These are phyloP conservation scores for Elysia chlorotica DNA, from an alignment of 1,140 invertebrate species.

Conservation along the genomic window DNA sequence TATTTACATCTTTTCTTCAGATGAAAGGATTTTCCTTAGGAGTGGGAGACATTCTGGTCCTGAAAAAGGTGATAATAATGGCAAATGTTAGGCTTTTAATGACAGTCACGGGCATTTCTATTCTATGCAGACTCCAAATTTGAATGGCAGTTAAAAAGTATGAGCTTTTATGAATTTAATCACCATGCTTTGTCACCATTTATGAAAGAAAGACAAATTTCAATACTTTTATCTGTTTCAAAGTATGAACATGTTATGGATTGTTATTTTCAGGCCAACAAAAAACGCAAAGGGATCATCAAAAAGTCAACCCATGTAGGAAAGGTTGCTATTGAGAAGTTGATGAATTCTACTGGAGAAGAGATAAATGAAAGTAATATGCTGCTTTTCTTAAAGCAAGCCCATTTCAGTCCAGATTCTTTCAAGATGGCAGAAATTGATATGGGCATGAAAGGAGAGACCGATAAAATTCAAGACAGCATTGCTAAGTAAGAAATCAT, in stretches of 20 bases:
- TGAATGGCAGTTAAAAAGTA: no score
- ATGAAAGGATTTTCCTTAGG: constrained; percentile 92
- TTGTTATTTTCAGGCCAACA: constrained; percentile 11
- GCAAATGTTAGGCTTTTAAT: no score
- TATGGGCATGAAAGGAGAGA: constrained; percentile 79
- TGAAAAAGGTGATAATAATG: constrained; percentile 66
- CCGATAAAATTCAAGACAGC: constrained; percentile 86
- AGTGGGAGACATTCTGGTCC: constrained; percentile 90
- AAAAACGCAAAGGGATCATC: constrained; percentile 69
- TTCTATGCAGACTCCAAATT: no score
- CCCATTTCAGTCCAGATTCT: constrained; percentile 71
- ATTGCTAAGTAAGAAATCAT: constrained; percentile 83
- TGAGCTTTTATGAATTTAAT: no score
- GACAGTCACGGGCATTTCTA: no score
- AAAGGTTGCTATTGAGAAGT: constrained; percentile 71
- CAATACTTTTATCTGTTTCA: neutral
- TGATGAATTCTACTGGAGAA: constrained; percentile 71
- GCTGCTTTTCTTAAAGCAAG: constrained; percentile 68
- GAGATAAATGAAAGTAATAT: constrained; percentile 56
- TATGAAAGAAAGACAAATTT: no score
- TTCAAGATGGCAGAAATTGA: constrained; percentile 82
- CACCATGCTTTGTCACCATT: no score
- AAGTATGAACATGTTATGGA: neutral
- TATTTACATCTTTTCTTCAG: constrained; percentile 92
- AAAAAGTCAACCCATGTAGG: constrained; percentile 70